Percentiles rank a stretch among this genome's conserved stretches.
phyloP scores from a whole-genome alignment of 2,113 vertebrate species.

The Ctenodactylus gundi region DNA sequence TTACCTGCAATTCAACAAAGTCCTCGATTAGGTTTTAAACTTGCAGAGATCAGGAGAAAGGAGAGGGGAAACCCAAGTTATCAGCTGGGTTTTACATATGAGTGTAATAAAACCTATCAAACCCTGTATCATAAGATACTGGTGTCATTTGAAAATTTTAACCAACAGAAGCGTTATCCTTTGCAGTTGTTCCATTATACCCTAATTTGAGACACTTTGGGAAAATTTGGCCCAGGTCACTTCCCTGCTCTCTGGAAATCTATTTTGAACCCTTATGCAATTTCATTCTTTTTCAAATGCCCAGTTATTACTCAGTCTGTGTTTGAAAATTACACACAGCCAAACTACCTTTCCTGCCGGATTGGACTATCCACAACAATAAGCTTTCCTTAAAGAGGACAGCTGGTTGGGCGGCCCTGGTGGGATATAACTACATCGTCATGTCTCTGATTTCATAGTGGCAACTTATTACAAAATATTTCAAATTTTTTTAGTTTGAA shows the following conservation, averaged over 20 bases:
- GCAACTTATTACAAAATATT: neutral
- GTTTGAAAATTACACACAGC: neutral
- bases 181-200: neutral
- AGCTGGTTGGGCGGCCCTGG: neutral
- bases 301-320: neutral
- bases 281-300: neutral
- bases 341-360: neutral
- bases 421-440: accelerated
- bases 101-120: neutral
- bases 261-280: neutral
- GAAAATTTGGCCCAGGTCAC: neutral
- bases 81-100: neutral
- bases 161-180: neutral
- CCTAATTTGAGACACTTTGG: neutral
- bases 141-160: neutral
- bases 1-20: neutral
- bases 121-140: neutral
- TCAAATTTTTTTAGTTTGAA: neutral
- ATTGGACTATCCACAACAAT: neutral
- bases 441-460: neutral
- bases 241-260: neutral
- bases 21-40: neutral
- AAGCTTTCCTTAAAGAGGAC: neutral
- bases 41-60: neutral
- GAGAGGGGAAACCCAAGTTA: neutral